Percentiles rank a stretch among this genome's conserved stretches.
phyloP scores from a whole-genome alignment of 2,113 vertebrate species.

The Bostrychus sinensis region DNA sequence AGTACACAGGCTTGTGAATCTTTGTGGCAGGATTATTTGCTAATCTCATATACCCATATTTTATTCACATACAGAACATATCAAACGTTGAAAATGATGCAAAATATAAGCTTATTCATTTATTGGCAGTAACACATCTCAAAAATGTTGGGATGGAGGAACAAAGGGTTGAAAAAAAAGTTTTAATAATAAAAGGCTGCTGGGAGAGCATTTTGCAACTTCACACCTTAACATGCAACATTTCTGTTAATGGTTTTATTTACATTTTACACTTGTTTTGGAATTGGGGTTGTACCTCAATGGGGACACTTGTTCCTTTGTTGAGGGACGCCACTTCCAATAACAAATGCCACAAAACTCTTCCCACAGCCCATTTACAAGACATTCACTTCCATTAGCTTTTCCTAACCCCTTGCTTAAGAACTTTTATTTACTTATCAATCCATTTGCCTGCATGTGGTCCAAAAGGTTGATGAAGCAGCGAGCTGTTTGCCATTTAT shows the following conservation, averaged over 20 bases:
- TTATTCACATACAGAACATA: no score
- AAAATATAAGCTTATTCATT: no score
- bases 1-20: no score
- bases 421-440: constrained; percentile 38
- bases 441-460: constrained; percentile 39
- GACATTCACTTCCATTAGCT: constrained; percentile 51
- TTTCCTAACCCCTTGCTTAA: constrained; percentile 34
- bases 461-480: constrained; percentile 57
- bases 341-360: constrained; percentile 32
- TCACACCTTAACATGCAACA: background rate
- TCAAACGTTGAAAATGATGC: no score
- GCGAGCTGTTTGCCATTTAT: constrained; percentile 48
- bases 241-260: background rate
- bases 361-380: constrained; percentile 32
- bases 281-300: background rate
- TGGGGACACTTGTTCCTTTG: constrained; percentile 1
- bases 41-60: no score
- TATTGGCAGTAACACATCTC: no score
- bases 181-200: no score
- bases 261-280: background rate
- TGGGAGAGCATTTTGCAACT: no score
- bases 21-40: no score
- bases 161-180: no score
- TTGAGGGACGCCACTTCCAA: constrained; percentile 26
- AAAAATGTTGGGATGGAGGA: no score